These are phyloP conservation scores for Alouatta caraya DNA, from an alignment of 2,797 vertebrate species.

Conservation along the genomic window DNA sequence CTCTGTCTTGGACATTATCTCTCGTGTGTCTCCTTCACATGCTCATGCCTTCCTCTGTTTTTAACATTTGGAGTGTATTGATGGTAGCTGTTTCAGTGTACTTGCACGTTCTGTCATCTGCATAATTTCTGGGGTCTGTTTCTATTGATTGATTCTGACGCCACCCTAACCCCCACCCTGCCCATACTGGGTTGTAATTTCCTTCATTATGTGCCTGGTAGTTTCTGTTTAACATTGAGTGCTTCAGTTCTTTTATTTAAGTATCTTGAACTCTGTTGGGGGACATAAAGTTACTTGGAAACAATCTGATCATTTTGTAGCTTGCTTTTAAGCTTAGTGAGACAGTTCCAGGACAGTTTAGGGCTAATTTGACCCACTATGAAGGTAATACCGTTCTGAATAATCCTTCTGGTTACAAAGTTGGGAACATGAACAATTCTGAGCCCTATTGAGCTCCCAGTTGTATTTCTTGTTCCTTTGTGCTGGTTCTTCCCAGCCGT, in stretches of 20 bases:
- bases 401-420: neutral
- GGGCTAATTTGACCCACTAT: neutral
- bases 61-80: neutral
- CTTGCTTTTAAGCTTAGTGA: constrained; percentile 4
- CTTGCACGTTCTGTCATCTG: neutral
- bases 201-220: neutral
- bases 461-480: neutral
- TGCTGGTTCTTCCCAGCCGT: neutral
- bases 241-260: neutral
- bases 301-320: neutral
- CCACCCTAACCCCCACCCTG: neutral
- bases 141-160: neutral
- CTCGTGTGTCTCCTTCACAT: neutral
- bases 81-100: neutral
- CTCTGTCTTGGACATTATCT: neutral
- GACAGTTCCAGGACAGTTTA: neutral
- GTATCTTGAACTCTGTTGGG: constrained; percentile 11
- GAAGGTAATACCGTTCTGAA: neutral
- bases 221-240: neutral
- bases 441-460: neutral
- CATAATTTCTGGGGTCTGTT: neutral
- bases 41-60: neutral
- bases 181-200: neutral
- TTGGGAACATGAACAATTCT: neutral
- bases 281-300: neutral